Evolutionary conservation across 2,113 vertebrate genomes (phyloP), one percentile per base, ranked within the genome.

Genomic region (Chaetops frenatus): DNA sequence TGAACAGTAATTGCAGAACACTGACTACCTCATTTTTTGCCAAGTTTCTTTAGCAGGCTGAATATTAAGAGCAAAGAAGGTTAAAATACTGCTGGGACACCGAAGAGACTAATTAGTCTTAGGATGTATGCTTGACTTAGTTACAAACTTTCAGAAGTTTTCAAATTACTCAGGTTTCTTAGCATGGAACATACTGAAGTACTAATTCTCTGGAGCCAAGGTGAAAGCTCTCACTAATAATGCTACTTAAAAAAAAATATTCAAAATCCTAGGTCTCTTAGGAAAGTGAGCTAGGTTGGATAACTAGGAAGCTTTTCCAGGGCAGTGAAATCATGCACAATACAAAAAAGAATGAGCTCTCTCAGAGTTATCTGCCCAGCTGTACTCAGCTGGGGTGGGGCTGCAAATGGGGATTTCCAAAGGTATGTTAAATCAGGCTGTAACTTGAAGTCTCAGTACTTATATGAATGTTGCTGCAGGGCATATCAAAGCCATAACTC

Each of bases 331-430:
- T 84, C 15, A 29, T 23, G 20, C 53, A 42, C 56, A 65, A 62
- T 66, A 36, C 24, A 69, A 91, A 76, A 81, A 82, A 91, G 69
- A 31, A 50, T 23, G 85, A 88, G n/a, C 66, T 69, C 61, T 71
- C 90, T 15, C 18, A 45, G 87, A 88, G 48, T 89, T 88, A 93
- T 91, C 86, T 90, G 88, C 74, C 92, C 97, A 97, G 97, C 96
- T 98, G 97, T 91, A 69, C 64, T 89, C 95, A 96, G 97, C 96
- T 97, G 97, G 95, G 93, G 95, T 94, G 81, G 56, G 77, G 90
- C 84, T 92, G 70, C 72, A 74, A 19, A 20, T 51, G 84, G 94
- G 92, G 85, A 81, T 88, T 95, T 76, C 86, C 86, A 93, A 45
- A 90, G 77, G 90, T 95, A 88, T 81, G 71, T 72, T 85, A 36